Evolutionary conservation across 2,888 invertebrate species (phyloP), one percentile per base, ranked within the genome.

Genomic region (Chrysina gloriosa): DNA sequence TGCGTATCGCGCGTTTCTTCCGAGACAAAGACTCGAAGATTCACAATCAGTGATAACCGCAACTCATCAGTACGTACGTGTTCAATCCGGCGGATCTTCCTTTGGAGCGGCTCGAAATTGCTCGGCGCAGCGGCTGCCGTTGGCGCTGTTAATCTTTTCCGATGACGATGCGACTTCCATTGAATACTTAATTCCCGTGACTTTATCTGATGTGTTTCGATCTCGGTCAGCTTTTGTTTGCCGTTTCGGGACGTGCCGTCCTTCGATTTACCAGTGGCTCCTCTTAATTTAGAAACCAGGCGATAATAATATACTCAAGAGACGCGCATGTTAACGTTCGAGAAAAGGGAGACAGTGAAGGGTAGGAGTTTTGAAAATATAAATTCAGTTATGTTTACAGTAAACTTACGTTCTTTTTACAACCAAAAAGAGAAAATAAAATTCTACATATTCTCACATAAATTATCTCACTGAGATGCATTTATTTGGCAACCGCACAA

Each of bases 191-290:
- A 58, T 58, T 58, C 16, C 58, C 58, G 27, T 58, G 58, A 58
- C 58, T 25, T 58, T 58, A 58, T 58, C 58, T 42, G 58, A 58
- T 58, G 39, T 58, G 58, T 58, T 58, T 58, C 58, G 42, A 58
- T 42, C 58, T 58, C 25, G 36, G 39, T 6, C 1, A 11, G 29
- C 58, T 29, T 58, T 58, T 58, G 56, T 58, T 58, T 58, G 56
- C 39, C 16, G 25, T 58, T 25, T 58, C 25, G 42, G n/a, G 27
- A 42, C 58, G 42, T 58, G 58, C 58, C 39, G 39, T 42, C 9
- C 25, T 34, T 11, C 16, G 56, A 58, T 58, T 42, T 27, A 25
- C 42, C 42, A 42, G 42, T 19, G 42, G 9, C 9, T 58, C 7
- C 27, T 2, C 39, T 25, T 39, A 11, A 27, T 42, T 42, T 16